Evolutionary conservation across 2,888 invertebrate species (phyloP).

Genomic region (Drosophila atripex): DNA sequence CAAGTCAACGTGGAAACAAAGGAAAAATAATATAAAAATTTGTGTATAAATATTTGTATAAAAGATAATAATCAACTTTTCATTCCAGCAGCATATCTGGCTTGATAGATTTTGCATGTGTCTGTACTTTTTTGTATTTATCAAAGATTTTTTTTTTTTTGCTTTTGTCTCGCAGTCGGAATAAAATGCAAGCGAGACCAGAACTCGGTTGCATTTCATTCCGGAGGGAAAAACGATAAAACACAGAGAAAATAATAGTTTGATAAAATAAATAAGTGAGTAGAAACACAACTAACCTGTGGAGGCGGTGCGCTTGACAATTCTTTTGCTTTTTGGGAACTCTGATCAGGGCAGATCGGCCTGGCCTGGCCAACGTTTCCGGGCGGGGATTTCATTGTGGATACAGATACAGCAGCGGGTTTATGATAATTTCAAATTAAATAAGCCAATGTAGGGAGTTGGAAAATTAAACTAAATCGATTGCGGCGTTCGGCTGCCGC

Average conservation of each 20-base stretch:
- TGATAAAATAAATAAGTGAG: slow-evolving; percentile 65
- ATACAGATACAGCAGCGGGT: slow-evolving; percentile 34
- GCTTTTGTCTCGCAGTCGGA: slow-evolving; percentile 51
- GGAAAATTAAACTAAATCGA: slow-evolving; percentile 67
- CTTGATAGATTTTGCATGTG: slow-evolving; percentile 57
- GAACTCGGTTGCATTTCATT: slow-evolving; percentile 41
- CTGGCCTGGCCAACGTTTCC: slow-evolving; percentile 71
- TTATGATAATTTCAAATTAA: slow-evolving; percentile 24
- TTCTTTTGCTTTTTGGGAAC: slow-evolving; percentile 69
- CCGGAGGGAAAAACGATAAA: slow-evolving; percentile 23
- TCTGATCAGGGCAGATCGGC: slow-evolving; percentile 77
- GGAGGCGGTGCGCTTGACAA: slow-evolving; percentile 78
- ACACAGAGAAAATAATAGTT: slow-evolving; percentile 50
- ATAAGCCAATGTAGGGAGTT: slow-evolving; percentile 37
- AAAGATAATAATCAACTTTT: slow-evolving; percentile 52
- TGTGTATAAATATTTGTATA: slow-evolving; percentile 22
- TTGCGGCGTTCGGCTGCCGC: too few relatives aligned
- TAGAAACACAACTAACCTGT: slow-evolving; percentile 83
- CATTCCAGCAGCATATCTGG: slow-evolving; percentile 24
- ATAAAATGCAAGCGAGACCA: slow-evolving; percentile 9
- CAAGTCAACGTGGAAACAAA: slow-evolving; percentile 83
- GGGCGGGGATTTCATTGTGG: slow-evolving; percentile 68
- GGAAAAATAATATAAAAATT: slow-evolving; percentile 60
- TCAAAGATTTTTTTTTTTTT: slow-evolving; percentile 17
- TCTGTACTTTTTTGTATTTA: slow-evolving; percentile 42